phyloP scores from a whole-genome alignment of 1,140 invertebrate species.

The Nasonia longicornis region DNA sequence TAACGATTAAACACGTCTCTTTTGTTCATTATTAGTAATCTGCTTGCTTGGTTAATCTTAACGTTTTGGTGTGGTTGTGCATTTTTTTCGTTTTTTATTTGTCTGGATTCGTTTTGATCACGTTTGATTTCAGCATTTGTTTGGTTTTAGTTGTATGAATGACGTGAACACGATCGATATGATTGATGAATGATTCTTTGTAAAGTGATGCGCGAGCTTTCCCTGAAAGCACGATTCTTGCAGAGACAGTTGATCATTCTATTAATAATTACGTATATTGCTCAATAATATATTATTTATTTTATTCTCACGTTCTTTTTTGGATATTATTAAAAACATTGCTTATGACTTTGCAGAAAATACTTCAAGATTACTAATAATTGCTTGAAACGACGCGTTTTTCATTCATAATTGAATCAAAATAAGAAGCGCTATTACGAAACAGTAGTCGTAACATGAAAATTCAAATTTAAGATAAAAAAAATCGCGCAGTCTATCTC shows the following conservation, averaged over 20 bases:
- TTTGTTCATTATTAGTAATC: not conserved
- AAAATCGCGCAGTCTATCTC: not conserved
- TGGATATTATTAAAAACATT: no score
- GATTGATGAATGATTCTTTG: not conserved
- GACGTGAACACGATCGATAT: not conserved
- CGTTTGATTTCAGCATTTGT: slow-evolving; percentile 49
- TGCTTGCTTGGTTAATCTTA: not conserved
- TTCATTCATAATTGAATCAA: not conserved
- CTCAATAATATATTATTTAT: not conserved
- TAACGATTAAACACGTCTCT: not conserved
- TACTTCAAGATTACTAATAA: no score
- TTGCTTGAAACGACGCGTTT: not conserved
- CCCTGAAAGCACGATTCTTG: slow-evolving; percentile 26
- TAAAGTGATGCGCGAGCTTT: slow-evolving; percentile 26
- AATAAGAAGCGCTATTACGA: not conserved
- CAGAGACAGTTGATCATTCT: not conserved
- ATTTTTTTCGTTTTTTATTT: slow-evolving; percentile 24
- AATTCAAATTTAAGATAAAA: not conserved
- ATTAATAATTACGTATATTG: not conserved
- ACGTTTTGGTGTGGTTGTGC: slow-evolving; percentile 14
- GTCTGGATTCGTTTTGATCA: slow-evolving; percentile 45
- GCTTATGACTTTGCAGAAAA: no score
- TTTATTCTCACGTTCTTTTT: not conserved
- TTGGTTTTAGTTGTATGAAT: slow-evolving; percentile 14
- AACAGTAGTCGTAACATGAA: not conserved